Base-by-base conservation (phyloP, 2,113 vertebrate genomes). In the Tiliqua scincoides region DNA sequence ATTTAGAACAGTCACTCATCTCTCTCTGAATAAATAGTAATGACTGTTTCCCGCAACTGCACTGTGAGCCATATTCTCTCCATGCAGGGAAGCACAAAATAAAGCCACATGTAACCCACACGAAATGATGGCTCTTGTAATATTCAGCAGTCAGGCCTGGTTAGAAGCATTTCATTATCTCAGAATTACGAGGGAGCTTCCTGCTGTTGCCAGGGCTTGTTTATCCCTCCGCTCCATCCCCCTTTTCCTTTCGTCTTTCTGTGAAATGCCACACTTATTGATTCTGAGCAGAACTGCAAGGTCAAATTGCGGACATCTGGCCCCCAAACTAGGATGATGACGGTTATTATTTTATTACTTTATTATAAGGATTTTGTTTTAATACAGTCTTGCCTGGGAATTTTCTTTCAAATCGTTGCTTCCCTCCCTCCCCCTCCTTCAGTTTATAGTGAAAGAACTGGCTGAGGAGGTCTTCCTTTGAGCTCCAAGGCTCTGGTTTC, bases 181-280 rank as follows among this genome's bases (percentile, higher is more conserved):
- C 92, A 91, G 85, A 92, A 89, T 93, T 92, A 93, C 68, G 91
- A 95, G 93, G 88, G 93, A 90, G 93, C 92, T 93, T 95, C 94
- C 94, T 94, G 94, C 95, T 95, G 94, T 93, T 70, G 61, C 88
- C 89, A 92, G 94, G 89, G 91, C 89, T 94, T 95, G 93, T 94
- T 95, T 95, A 94, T 95, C 93, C 92, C 91, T 95, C 77, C 89
- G 83, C 79, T 37, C 30, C 20, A 6, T 17, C 30, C 89, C 67
- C n/a, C 63, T 57, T 79, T 3, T 54, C 85, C 80, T 90, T n/a
- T 92, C 67, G 81, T 71, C 67, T 1, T 0, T 88, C 76, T 91
- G 87, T 89, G 88, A 94, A 92, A 89, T 84, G 79, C 79, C 91
- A 68, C 72, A 73, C 78, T 89, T 88, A 73, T 89, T 85, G 77